phyloP scores from a whole-genome alignment of 1,140 invertebrate species.

The Drosophila melanogaster region DNA sequence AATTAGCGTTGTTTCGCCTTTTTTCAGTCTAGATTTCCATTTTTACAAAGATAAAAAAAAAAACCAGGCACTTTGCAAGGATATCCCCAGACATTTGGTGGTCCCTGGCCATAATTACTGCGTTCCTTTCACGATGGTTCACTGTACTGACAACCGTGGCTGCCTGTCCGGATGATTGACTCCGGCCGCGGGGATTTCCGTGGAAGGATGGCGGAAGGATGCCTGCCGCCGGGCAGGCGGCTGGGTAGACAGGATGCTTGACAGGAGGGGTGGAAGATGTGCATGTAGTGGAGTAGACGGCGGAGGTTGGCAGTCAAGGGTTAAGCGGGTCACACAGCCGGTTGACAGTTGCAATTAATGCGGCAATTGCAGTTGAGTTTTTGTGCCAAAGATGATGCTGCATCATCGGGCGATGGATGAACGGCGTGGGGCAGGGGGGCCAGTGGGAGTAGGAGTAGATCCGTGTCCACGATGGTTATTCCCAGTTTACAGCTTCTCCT shows the following conservation, averaged over 20 bases:
- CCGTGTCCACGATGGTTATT: slow-evolving; percentile 29
- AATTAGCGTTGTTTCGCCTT: too few relatives aligned
- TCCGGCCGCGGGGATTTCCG: slow-evolving; percentile 28
- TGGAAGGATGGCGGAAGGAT: slow-evolving; percentile 20
- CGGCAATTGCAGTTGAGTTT: slow-evolving; percentile 61
- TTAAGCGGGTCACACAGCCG: slow-evolving; percentile 55
- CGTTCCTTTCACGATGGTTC: neutral
- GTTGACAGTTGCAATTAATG: slow-evolving; percentile 80
- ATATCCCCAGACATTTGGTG: neutral
- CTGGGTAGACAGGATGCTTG: neutral
- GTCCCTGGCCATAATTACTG: neutral
- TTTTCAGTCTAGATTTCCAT: too few relatives aligned
- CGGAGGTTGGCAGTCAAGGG: slow-evolving; percentile 23
- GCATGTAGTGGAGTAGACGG: neutral
- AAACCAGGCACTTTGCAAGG: too few relatives aligned
- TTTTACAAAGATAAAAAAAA: too few relatives aligned
- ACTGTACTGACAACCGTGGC: slow-evolving; percentile 15
- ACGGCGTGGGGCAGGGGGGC: neutral
- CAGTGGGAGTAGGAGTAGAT: neutral
- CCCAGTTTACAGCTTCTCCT: slow-evolving; percentile 14
- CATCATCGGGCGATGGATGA: slow-evolving; percentile 5
- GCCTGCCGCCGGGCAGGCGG: neutral
- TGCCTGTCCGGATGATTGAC: slow-evolving; percentile 50
- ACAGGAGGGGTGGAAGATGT: neutral
- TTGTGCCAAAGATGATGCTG: slow-evolving; percentile 57